Conservation (phyloP, 2,113 vertebrate species). For the Tachysurus vachellii region DNA sequence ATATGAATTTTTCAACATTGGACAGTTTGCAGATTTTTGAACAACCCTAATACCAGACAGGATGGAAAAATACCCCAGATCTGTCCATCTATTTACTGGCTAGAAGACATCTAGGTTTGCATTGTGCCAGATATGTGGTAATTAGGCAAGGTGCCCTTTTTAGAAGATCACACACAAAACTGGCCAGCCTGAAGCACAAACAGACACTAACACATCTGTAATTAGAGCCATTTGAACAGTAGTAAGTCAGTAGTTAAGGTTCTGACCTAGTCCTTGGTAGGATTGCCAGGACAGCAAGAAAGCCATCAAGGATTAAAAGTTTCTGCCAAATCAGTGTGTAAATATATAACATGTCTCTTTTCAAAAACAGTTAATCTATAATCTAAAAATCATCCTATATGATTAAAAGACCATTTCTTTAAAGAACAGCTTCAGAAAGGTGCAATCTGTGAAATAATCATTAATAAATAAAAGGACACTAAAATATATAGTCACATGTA, state of each 20-base stretch:
- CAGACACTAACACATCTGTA: not conserved
- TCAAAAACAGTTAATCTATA: not conserved
- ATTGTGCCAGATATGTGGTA: not conserved
- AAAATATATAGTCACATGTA: not conserved
- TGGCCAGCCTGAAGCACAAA: not conserved
- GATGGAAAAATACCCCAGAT: not conserved
- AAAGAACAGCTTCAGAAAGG: not conserved
- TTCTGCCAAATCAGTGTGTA: not conserved
- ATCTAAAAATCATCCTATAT: not conserved
- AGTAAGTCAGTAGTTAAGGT: not conserved
- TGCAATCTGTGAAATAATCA: not conserved
- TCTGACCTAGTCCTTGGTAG: not conserved
- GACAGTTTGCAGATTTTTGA: not conserved
- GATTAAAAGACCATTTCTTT: not conserved
- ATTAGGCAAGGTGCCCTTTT: not conserved
- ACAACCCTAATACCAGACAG: not conserved
- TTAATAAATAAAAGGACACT: not conserved
- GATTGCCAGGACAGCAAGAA: not conserved
- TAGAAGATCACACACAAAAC: not conserved
- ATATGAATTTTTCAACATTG: not conserved
- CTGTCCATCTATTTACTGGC: not conserved
- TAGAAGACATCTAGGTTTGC: not conserved
- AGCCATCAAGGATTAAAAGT: not conserved
- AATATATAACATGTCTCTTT: not conserved
- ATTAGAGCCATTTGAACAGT: not conserved